These are phyloP conservation scores for Silurus asotus DNA, from an alignment of 2,113 vertebrate genomes.

Conservation along the genomic window DNA sequence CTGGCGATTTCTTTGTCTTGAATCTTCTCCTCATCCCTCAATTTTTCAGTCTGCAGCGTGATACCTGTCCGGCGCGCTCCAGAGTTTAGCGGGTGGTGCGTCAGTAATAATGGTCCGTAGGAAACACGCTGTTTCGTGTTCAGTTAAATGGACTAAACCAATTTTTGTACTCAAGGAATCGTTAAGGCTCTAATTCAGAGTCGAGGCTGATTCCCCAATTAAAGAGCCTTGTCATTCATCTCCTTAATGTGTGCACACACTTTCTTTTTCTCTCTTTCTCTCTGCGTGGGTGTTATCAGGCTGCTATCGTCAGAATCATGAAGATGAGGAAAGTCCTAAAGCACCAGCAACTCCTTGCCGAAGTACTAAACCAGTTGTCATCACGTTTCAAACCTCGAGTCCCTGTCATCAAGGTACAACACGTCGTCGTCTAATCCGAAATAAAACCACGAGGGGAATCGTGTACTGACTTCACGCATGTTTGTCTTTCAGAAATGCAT, in stretches of 20 bases:
- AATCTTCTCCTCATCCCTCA: too few species aligned
- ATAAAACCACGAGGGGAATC: neutral
- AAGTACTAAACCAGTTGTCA: slow-evolving; percentile 96
- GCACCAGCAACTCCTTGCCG: slow-evolving; percentile 96
- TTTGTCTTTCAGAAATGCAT: slow-evolving; percentile 88
- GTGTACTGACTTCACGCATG: neutral
- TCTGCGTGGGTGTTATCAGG: slow-evolving; percentile 65
- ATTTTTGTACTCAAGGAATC: too few species aligned
- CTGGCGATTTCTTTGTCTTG: too few species aligned
- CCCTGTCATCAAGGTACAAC: slow-evolving; percentile 92
- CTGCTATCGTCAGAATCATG: slow-evolving; percentile 98
- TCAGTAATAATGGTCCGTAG: too few species aligned
- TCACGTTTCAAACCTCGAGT: slow-evolving; percentile 97
- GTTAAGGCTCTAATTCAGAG: neutral
- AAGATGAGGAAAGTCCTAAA: slow-evolving; percentile 99
- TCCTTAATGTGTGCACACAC: too few species aligned
- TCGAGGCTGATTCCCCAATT: neutral
- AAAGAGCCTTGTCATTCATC: neutral
- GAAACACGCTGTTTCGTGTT: too few species aligned
- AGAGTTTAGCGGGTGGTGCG: too few species aligned
- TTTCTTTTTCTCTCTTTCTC: neutral
- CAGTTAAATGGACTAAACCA: too few species aligned
- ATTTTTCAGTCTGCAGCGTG: too few species aligned
- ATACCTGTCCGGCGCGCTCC: too few species aligned
- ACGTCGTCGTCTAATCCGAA: neutral